A percentile compares a stretch with the other conserved stretches of the same genome.
These are phyloP conservation scores for Drosophila stalkeri DNA, from an alignment of 2,888 invertebrate genomes.

Conservation along the genomic window DNA sequence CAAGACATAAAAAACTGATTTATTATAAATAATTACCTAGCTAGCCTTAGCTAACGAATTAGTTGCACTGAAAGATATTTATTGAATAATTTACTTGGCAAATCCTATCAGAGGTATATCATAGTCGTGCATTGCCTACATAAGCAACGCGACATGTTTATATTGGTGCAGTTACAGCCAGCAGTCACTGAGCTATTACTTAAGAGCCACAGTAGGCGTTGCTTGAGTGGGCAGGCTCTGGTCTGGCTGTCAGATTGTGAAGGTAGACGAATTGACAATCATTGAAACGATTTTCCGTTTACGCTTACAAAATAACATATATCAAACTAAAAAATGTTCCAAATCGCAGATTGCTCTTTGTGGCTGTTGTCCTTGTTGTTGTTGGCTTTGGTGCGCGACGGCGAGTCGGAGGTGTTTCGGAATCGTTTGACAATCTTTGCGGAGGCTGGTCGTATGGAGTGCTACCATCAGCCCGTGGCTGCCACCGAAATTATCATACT, in stretches of 20 bases:
- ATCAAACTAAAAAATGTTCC: conserved; percentile 49
- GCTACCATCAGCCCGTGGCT: conserved; percentile 89
- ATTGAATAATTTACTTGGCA: not conserved
- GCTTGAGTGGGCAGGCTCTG: not conserved
- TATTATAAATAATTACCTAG: not conserved
- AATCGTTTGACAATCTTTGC: conserved; percentile 88
- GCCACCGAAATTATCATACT: conserved; percentile 89
- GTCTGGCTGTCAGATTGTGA: not conserved
- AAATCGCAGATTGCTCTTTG: conserved; percentile 30
- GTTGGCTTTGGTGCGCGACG: conserved; percentile 22
- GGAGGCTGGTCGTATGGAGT: conserved; percentile 90
- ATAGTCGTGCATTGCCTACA: not conserved
- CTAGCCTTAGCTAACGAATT: not conserved
- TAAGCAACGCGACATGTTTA: conserved; percentile 4
- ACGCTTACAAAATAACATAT: conserved; percentile 19
- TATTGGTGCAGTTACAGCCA: conserved; percentile 19
- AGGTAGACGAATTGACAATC: conserved; percentile 30
- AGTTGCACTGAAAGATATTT: no score
- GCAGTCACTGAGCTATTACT: conserved; percentile 36
- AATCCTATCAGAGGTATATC: not conserved
- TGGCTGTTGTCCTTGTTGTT: conserved; percentile 23
- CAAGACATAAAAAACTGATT: not conserved
- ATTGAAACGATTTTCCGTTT: conserved; percentile 22
- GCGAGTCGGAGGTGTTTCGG: conserved; percentile 67
- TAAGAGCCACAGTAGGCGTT: conserved; percentile 52